Base-by-base conservation (phyloP, 2,888 invertebrate species). In the Lepidonotus clava region DNA sequence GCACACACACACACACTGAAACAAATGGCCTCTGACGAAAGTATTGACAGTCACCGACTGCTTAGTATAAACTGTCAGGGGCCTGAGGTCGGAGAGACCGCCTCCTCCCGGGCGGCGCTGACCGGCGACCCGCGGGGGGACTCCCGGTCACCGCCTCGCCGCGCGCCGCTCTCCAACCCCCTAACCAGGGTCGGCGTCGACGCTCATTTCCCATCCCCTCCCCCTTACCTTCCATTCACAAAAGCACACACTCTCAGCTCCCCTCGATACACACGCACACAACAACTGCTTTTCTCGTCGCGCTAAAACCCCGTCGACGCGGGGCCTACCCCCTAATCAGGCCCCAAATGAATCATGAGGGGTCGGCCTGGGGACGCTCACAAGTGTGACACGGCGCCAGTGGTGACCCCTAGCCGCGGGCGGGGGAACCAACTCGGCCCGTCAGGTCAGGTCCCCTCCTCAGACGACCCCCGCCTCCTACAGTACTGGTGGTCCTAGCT, bases 341-440 rank as follows among this genome's bases (percentile, higher is more conserved):
- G n/a, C n/a, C n/a, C n/a, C 36, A 38, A 36, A 71, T 71, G 71
- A 71, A 71, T 71, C 71, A 71, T 24, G 18, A 34, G 71, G 28
- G 71, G 71, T n/a, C 36, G 18, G 34, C 36, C 34, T 18, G 36
- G 24, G n/a, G 71, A 21, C 71, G 71, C 36, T 34, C 71, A 38
- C 18, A 38, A 38, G 71, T 38, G 71, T 34, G 71, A 38, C 71
- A 38, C 4, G 71, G 71, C 71, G 71, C 71, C 71, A 38, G 71
- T 71, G 71, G n/a, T 71, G 71, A 71, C 71, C 71, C 71, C 71
- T 71, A 36, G 71, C 71, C 38, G 11, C 21, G 24, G 38, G 51
- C 84, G 18, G 24, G 66, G 38, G 36, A 40, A 84, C 56, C 66
- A 56, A 84, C 56, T 84, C 84, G 61, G 38, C 84, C 41, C 40